Evolutionary conservation across 2,797 vertebrate genomes (phyloP).

Genomic region (Echiichthys vipera): DNA sequence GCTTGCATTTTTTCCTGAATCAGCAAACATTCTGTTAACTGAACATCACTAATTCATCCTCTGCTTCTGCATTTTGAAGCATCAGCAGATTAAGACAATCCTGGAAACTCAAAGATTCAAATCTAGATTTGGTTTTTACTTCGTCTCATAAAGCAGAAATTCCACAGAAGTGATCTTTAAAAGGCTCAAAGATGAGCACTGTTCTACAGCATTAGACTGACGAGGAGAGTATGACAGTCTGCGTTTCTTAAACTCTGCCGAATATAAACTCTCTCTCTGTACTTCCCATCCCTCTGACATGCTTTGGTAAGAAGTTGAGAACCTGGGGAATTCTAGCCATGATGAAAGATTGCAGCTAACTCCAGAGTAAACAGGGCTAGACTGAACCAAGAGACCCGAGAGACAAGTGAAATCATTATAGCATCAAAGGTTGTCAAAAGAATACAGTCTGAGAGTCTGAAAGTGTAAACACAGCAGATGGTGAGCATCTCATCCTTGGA

Average conservation of each 20-base stretch:
- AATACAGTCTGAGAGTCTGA: slow-evolving; percentile 55
- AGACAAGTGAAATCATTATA: slow-evolving; percentile 71
- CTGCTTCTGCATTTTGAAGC: slow-evolving; percentile 13
- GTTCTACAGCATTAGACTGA: slow-evolving; percentile 38
- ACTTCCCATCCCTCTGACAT: slow-evolving; percentile 43
- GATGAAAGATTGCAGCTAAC: slow-evolving; percentile 73
- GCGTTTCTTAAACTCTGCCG: slow-evolving; percentile 45
- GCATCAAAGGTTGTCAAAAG: slow-evolving; percentile 75
- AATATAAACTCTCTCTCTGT: slow-evolving; percentile 29
- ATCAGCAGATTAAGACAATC: slow-evolving; percentile 17
- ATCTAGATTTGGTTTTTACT: slow-evolving; percentile 25
- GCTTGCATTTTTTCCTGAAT: slow-evolving; percentile 6
- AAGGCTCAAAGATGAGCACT: slow-evolving; percentile 34
- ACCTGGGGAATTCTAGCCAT: slow-evolving; percentile 67
- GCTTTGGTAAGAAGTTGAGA: slow-evolving; percentile 54
- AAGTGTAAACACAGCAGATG: slow-evolving; percentile 75
- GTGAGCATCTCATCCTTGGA: slow-evolving; percentile 63
- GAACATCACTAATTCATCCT: slow-evolving; percentile 3
- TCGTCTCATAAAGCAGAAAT: slow-evolving; percentile 28
- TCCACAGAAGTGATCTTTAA: slow-evolving; percentile 20
- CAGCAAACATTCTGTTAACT: slow-evolving; percentile 16
- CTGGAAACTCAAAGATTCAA: background rate
- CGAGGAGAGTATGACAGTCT: slow-evolving; percentile 43
- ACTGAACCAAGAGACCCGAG: slow-evolving; percentile 54
- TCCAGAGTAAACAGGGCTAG: slow-evolving; percentile 66